phyloP scores from a whole-genome alignment of 2,888 invertebrate species.

The Pemphredon lugubris region DNA sequence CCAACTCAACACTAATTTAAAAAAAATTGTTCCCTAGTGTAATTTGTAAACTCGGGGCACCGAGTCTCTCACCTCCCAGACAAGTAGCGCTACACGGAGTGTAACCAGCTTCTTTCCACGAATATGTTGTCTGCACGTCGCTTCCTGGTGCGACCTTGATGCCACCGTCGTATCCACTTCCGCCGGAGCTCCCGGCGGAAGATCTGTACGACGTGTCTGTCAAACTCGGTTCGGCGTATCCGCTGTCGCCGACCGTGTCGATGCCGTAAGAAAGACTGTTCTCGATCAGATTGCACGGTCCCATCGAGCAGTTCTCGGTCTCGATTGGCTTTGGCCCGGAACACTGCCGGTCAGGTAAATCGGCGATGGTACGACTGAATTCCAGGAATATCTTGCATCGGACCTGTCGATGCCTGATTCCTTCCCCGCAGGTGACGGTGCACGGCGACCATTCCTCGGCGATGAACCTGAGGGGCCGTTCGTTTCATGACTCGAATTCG shows the following conservation, averaged over 20 bases:
- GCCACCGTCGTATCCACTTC: constrained; percentile 58
- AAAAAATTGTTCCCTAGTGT: no score
- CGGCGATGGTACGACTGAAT: constrained; percentile 93
- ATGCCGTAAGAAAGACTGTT: constrained; percentile 79
- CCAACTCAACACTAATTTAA: no score
- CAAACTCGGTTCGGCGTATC: constrained; percentile 78
- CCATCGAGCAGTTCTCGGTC: constrained; percentile 90
- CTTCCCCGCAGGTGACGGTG: constrained; percentile 95
- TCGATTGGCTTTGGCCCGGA: constrained; percentile 92
- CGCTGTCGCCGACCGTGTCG: constrained; percentile 79
- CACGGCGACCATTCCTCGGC: constrained; percentile 97
- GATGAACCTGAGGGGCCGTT: constrained; percentile 85
- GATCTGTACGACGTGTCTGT: constrained; percentile 78
- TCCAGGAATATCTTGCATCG: constrained; percentile 97
- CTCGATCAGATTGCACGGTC: constrained; percentile 84
- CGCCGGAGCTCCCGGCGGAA: constrained; percentile 67
- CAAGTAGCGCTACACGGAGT: constrained; percentile 97
- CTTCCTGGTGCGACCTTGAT: constrained; percentile 83
- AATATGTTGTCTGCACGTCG: constrained; percentile 90
- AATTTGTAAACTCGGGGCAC: no score
- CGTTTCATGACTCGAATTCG: constrained; percentile 20
- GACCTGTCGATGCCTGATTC: constrained; percentile 92
- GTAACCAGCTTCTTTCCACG: constrained; percentile 94
- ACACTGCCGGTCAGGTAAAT: constrained; percentile 93
- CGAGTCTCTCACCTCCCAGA: constrained; percentile 91